Conservation (phyloP, 2,888 invertebrate genomes). For the Rhaphigaster nebulosa region DNA sequence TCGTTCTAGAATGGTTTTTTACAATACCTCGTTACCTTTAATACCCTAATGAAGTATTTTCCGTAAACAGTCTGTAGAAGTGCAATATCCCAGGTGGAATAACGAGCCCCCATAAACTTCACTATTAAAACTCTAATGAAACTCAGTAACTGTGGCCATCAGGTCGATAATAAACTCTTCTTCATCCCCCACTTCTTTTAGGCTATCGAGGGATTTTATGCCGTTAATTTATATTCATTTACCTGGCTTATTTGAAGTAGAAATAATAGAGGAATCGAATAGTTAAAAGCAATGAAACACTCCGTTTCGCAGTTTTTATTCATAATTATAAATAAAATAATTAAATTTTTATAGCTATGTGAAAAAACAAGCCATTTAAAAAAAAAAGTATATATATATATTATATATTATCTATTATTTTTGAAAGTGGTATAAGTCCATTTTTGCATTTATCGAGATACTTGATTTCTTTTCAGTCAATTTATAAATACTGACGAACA, state of each 20-base stretch:
- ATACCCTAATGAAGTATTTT: neutral
- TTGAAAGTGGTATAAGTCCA: no score
- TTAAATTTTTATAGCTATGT: no score
- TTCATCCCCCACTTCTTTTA: neutral
- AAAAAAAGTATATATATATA: no score
- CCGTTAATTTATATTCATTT: neutral
- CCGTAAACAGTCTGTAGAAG: neutral
- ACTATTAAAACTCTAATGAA: constrained; percentile 40
- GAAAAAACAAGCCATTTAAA: no score
- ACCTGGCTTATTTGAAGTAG: neutral
- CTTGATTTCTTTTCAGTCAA: no score
- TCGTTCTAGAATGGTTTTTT: neutral
- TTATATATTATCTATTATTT: no score
- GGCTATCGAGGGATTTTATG: neutral
- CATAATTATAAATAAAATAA: no score
- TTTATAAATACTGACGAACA: no score
- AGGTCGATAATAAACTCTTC: neutral
- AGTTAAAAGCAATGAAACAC: no score
- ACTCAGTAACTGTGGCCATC: neutral
- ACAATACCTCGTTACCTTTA: neutral
- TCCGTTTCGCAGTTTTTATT: no score
- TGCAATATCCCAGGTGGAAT: neutral
- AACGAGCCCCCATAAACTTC: neutral
- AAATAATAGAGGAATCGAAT: no score
- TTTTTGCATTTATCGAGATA: no score